Base-by-base conservation (phyloP, 2,113 vertebrate species). In the Crotophaga sulcirostris region DNA sequence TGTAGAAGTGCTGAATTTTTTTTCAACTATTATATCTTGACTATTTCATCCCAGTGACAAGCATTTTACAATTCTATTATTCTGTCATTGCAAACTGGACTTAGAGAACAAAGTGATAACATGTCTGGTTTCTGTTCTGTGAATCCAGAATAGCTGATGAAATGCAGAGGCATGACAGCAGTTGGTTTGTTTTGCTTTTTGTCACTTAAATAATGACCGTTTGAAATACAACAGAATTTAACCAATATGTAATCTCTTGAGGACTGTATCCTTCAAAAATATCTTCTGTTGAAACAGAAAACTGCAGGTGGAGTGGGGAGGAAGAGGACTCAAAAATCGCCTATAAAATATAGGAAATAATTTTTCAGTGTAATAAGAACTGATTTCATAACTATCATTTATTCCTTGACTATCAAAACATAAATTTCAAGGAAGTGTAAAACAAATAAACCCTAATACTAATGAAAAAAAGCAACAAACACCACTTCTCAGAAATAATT, bases 151-250 rank as follows among this genome's bases (percentile, higher is more conserved):
- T 73, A 87, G 63, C 25, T 75, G 47, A 70, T 77, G 36, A 72
- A 84, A 90, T 51, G 25, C 4, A 10, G 90, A 67, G 52, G 84
- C 29, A 34, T 63, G 68, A 84, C 68, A 86, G 21, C 12, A 55
- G 24, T 81, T 93, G 52, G 33, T 74, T 97, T 89, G 49, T 67
- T 95, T 96, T 78, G 9, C 15, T 70, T 91, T 84, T 84, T 77
- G 52, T 77, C 23, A 44, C 56, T 87, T 93, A 20, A 59, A 0
- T 62, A 76, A 76, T 31, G 40, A n/a, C 38, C 88, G 12, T 58
- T 56, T 81, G 51, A 90, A 94, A 74, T 13, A 87, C 19, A 92
- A 33, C 25, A 73, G 5, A 7, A 11, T 59, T 62, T 51, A 76
- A 51, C 13, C 16, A 90, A 15, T 58, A 31, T 40, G 7, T 4